Evolutionary conservation across 2,888 invertebrate species (phyloP), one percentile per base, ranked within the genome.

Genomic region (Clunio marinus): DNA sequence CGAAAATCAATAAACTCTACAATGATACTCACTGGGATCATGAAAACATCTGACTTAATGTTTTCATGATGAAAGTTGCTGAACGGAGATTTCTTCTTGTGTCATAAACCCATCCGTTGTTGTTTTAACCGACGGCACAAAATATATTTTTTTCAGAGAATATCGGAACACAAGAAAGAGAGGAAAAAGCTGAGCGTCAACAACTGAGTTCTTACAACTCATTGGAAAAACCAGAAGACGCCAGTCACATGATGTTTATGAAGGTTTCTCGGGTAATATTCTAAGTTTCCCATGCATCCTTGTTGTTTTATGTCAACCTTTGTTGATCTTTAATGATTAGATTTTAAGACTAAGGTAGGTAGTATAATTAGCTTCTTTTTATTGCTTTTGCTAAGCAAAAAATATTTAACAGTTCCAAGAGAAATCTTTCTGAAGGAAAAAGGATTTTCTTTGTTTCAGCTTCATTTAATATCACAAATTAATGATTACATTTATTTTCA

Each of bases 151-250:
- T 41, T 41, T 5, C 10, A 41, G 41, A 41, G 41, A 41, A 41
- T 41, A 20, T 51, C 51, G 51, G 51, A 45, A 45, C 41, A 41
- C 15, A 15, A 15, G 41, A 41, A 41, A 15, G 2, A 41, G 15
- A 41, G n/a, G 45, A 45, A 51, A 22, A 51, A 22, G 22, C 20
- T 13, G 51, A 51, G 22, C 17, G 20, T n/a, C 7, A n/a, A 45
- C 13, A 4, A 51, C 22, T 15, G 45, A 51, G 51, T 20, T 22
- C 51, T 2, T 51, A 22, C 2, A 13, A 32, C 7, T 8, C 17
- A 51, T 51, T 51, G 51, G 51, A 22, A 51, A 51, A 51, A 51
- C n/a, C 51, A 10, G 10, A 15, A 51, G 51, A 51, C 17, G 51
- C 41, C 41, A 41, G n/a, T n/a, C n/a, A n/a, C n/a, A n/a, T n/a